Evolutionary conservation across 2,113 vertebrate species (phyloP).

Genomic region (Cephalopholis sonnerati): DNA sequence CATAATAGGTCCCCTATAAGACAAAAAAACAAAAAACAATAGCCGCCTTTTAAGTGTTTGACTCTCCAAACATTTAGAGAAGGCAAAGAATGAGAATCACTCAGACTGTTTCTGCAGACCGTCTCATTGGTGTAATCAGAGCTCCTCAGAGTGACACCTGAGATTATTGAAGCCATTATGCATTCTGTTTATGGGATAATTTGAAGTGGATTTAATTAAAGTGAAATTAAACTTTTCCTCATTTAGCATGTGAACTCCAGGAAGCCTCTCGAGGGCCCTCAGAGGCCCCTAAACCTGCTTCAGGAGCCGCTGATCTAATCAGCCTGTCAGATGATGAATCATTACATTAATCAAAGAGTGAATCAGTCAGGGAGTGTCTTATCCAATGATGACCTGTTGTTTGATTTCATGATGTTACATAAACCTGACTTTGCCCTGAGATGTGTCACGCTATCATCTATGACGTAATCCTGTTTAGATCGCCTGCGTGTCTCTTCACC

Average conservation of each 20-base stretch:
- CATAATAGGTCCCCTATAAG: too few relatives aligned
- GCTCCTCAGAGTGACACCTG: slow-evolving; percentile 9
- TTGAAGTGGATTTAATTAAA: slow-evolving; percentile 50
- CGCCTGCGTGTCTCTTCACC: not conserved
- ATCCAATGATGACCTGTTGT: slow-evolving; percentile 1
- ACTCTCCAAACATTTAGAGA: not conserved
- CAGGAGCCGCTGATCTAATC: slow-evolving; percentile 38
- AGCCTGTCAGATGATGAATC: slow-evolving; percentile 16
- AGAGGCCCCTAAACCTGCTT: slow-evolving; percentile 8
- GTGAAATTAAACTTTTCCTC: slow-evolving; percentile 40
- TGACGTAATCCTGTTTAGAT: not conserved
- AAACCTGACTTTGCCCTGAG: not conserved
- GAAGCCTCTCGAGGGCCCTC: slow-evolving; percentile 12
- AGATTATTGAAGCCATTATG: slow-evolving; percentile 18
- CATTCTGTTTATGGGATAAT: not conserved
- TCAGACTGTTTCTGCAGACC: not conserved
- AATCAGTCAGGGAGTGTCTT: not conserved
- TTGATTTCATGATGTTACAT: slow-evolving; percentile 18
- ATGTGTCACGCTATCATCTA: not conserved
- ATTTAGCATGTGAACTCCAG: slow-evolving; percentile 15
- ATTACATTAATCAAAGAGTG: slow-evolving; percentile 37
- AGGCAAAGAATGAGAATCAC: not conserved
- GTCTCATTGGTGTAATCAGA: not conserved
- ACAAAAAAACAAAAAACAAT: not conserved
- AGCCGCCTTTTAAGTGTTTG: not conserved